Evolutionary conservation across 2,113 vertebrate species (phyloP), one percentile per base, ranked within the genome.

Genomic region (Microtus richardsoni): DNA sequence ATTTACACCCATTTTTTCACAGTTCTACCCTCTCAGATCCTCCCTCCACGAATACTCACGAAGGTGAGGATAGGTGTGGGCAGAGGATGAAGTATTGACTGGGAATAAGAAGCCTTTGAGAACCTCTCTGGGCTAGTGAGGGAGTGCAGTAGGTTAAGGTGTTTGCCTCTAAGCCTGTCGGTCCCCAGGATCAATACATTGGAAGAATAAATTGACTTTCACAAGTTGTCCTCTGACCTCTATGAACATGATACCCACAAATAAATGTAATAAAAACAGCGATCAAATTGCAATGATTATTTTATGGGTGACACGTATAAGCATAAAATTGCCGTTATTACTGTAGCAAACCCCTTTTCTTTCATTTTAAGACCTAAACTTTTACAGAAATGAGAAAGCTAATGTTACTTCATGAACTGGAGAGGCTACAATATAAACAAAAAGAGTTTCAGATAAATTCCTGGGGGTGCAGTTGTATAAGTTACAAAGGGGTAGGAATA

Each of bases 361-460:
- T 86, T 58, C 78, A 39, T 91, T 93, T 80, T 49, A 77, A 47
- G 75, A 83, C 28, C 33, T 66, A 70, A 52, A 4, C 70, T 84
- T 90, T 89, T 74, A 95, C 49, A 84, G 79, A 91, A 83, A 88
- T 33, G 33, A 33, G 70, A 71, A 71, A 9, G 7, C 33, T 62
- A 58, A 92, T 79, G 73, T 26, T 77, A 86, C 62, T 87, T 39
- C 8, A 54, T 66, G 93, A 28, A 2, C 60, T 92, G 19, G n/a
- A 75, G 0, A 54, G 92, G 47, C 22, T 75, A 16, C 93, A 91
- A 91, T 79, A 77, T 60, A 97, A 91, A 83, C 60, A 95, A 91
- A 79, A 90, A 78, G 6, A 88, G 16, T 87, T 87, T 83, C 82
- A 86, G 28, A 89, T 71, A 92, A 88, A 93, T 95, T 97, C 89